These are phyloP conservation scores for Callocephalon fimbriatum DNA, from an alignment of 2,113 vertebrate species.

Conservation along the genomic window DNA sequence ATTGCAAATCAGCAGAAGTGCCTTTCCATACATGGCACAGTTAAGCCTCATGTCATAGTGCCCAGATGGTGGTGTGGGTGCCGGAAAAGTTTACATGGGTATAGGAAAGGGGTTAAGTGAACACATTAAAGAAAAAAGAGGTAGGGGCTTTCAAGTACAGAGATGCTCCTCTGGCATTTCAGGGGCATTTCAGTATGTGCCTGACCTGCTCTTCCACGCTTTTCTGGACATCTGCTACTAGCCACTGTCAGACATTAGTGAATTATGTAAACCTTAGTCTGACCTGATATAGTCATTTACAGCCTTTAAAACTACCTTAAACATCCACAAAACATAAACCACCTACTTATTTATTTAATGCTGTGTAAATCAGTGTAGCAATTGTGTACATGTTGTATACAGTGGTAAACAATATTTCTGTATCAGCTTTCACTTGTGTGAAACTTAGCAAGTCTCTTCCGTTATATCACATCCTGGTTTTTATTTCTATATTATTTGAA, in stretches of 20 bases:
- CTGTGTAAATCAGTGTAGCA: neutral
- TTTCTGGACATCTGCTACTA: neutral
- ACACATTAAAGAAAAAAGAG: neutral
- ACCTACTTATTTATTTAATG: neutral
- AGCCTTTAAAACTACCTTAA: neutral
- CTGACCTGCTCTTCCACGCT: neutral
- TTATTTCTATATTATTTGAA: neutral
- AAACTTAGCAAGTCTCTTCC: neutral
- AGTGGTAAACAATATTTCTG: neutral
- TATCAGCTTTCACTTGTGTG: neutral
- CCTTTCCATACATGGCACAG: fast-evolving
- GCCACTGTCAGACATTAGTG: neutral
- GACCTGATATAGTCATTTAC: neutral
- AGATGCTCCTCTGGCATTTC: neutral
- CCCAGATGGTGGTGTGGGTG: neutral
- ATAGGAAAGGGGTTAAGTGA: neutral
- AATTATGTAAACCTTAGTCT: neutral
- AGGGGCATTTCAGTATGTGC: neutral
- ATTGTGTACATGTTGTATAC: neutral
- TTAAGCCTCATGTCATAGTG: neutral
- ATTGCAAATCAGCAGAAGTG: neutral
- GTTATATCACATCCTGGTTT: neutral
- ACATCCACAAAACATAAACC: neutral
- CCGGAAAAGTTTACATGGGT: neutral
- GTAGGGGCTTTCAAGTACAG: neutral